Percentiles rank a stretch among this genome's conserved stretches.
phyloP scores from a whole-genome alignment of 2,113 vertebrate genomes.

The Gallinago undulata region DNA sequence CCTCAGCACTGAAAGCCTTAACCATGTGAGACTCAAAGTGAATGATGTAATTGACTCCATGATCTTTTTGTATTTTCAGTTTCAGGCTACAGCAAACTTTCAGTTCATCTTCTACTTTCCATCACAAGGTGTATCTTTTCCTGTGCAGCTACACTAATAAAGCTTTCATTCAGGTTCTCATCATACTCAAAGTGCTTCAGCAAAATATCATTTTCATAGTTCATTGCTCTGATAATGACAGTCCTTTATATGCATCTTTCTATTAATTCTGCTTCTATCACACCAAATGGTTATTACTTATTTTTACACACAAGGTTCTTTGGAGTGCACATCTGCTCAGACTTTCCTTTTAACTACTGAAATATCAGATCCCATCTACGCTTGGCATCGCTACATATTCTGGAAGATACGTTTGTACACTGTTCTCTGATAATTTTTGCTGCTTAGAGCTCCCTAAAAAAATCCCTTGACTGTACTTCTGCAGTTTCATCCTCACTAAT shows the following conservation, averaged over 20 bases:
- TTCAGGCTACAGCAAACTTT: neutral
- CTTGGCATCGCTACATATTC: neutral
- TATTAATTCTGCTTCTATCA: neutral
- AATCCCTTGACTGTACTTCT: neutral
- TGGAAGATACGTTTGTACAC: neutral
- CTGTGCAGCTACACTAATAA: neutral
- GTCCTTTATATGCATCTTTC: neutral
- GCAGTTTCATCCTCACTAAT: neutral
- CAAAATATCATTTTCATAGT: conserved; percentile 28
- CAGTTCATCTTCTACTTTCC: neutral
- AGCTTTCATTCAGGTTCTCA: neutral
- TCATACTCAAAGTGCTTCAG: neutral
- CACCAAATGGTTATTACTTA: neutral
- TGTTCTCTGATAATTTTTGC: neutral
- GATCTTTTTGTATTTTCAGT: neutral
- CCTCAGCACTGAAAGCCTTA: neutral
- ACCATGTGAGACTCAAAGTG: neutral
- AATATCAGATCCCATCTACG: neutral
- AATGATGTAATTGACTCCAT: neutral
- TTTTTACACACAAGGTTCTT: neutral
- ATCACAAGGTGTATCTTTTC: neutral
- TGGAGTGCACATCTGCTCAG: neutral
- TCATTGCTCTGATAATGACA: conserved; percentile 27
- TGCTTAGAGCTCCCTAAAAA: neutral
- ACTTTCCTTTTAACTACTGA: neutral